phyloP scores from a whole-genome alignment of 1,140 invertebrate genomes.

The Zaprionus ornatus region DNA sequence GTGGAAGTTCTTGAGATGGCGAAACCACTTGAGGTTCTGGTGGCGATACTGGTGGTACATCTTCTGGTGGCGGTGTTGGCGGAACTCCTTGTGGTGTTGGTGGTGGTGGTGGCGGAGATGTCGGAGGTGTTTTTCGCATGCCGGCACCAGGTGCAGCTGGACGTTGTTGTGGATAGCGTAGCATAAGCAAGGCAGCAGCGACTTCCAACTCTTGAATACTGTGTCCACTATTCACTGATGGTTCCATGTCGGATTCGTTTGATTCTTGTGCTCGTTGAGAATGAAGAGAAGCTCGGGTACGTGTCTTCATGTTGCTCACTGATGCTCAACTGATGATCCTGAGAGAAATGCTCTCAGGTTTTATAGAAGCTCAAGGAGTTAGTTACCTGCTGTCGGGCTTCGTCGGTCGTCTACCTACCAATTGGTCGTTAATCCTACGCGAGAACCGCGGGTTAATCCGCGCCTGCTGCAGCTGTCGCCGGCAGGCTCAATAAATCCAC shows the following conservation, averaged over 20 bases:
- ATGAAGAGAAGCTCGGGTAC: not conserved
- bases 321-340: conserved; percentile 11
- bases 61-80: not conserved
- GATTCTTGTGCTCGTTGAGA: not conserved
- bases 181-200: conserved; percentile 57
- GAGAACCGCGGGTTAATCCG: conserved; percentile 22
- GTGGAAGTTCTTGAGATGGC: not conserved
- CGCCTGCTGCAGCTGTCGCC: conserved; percentile 22
- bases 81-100: not conserved
- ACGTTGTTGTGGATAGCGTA: conserved; percentile 63
- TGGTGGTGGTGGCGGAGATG: conserved; percentile 4
- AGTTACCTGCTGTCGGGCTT: conserved; percentile 9
- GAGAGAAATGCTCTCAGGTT: not conserved
- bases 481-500: not conserved
- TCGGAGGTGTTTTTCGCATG: conserved; percentile 6
- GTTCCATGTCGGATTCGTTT: not conserved
- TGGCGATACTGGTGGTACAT: not conserved
- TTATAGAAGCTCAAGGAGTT: conserved; percentile 40
- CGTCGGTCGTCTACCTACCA: conserved; percentile 35
- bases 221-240: not conserved
- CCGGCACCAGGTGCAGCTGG: conserved; percentile 7
- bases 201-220: conserved; percentile 61
- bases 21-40: not conserved
- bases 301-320: conserved; percentile 27
- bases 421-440: conserved; percentile 55